A percentile compares a stretch with the other conserved stretches of the same genome.
Conservation (phyloP, 2,797 vertebrate genomes). For the Agapornis canus region DNA sequence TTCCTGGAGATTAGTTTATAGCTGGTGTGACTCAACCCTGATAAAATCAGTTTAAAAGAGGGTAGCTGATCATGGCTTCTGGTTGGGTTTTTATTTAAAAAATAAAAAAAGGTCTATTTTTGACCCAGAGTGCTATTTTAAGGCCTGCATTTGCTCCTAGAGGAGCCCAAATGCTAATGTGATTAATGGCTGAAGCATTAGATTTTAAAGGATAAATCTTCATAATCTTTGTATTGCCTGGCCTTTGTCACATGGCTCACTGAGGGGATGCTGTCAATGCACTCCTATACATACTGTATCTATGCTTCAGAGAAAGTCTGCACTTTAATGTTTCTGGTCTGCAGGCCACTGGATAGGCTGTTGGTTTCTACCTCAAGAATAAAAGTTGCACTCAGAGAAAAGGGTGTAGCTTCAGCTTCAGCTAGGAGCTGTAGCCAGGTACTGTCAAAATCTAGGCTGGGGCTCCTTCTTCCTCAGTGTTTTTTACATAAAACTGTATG, state of each 20-base stretch:
- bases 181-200: background rate
- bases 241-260: background rate
- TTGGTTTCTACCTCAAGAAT: background rate
- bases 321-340: background rate
- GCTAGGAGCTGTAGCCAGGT: fast-evolving
- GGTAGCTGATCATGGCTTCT: background rate
- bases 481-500: fast-evolving
- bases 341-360: background rate
- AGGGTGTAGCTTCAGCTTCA: background rate
- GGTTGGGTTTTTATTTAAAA: background rate
- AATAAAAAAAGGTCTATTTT: background rate
- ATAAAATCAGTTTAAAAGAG: background rate
- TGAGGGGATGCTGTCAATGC: background rate
- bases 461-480: background rate
- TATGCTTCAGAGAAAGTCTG: background rate
- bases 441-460: background rate
- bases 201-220: background rate
- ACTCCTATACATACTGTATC: fast-evolving
- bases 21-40: background rate
- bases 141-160: background rate
- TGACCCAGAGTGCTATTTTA: background rate
- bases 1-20: constrained; percentile 43
- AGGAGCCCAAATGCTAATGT: background rate
- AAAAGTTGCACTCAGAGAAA: background rate
- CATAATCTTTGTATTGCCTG: background rate